Evolutionary conservation across 2,113 vertebrate genomes (phyloP).

Genomic region (Barbus barbus): DNA sequence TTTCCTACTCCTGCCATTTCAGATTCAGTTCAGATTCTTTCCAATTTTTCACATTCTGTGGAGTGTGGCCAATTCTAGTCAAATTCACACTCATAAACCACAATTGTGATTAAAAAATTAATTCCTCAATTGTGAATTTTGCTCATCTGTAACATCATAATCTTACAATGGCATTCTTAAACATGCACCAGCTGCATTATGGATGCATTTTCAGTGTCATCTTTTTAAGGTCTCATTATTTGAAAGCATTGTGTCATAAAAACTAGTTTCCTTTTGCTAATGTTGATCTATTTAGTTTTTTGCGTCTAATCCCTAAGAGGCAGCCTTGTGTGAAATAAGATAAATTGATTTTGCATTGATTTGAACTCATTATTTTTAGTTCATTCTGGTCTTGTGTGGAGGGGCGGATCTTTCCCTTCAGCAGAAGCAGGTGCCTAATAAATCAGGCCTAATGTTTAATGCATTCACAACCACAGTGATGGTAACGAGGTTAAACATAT

Average conservation of each 20-base stretch:
- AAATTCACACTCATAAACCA: neutral
- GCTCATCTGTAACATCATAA: neutral
- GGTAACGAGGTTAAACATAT: conserved; percentile 58
- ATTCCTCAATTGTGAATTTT: neutral
- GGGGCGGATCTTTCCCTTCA: conserved; percentile 22
- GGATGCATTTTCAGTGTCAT: neutral
- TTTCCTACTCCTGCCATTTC: neutral
- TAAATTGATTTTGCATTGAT: conserved; percentile 70
- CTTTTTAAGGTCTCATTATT: neutral
- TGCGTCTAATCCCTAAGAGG: conserved; percentile 34
- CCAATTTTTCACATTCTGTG: too few species aligned
- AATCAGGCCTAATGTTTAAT: conserved; percentile 48
- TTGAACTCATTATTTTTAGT: conserved; percentile 59
- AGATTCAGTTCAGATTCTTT: neutral
- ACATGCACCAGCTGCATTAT: neutral
- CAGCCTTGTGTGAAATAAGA: conserved; percentile 54
- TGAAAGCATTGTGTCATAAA: conserved; percentile 7
- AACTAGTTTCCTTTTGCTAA: neutral
- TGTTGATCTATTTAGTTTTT: conserved; percentile 38
- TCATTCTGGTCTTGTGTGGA: conserved; percentile 42
- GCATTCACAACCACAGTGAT: conserved; percentile 46
- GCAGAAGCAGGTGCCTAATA: conserved; percentile 43
- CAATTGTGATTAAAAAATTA: too few species aligned
- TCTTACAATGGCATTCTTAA: conserved; percentile 2
- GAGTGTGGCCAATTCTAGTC: neutral